Evolutionary conservation across 2,888 invertebrate species (phyloP), one percentile per base, ranked within the genome.

Genomic region (Cataglyphis cursor): DNA sequence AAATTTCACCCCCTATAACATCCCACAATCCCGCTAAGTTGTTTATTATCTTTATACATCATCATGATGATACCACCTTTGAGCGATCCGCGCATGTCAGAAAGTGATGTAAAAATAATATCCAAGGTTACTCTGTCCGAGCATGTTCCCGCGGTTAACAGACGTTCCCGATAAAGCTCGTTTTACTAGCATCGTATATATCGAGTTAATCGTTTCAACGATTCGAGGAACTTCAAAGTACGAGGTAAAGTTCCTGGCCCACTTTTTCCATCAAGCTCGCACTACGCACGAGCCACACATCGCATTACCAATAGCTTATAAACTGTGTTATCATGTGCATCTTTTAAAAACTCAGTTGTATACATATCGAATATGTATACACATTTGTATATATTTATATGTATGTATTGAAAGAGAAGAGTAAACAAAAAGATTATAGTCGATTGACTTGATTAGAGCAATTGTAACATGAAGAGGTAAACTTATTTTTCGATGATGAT

Each of bases 61-160:
- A 57, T 64, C 75, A 31, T 21, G 75, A 70, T 31, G 68, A 10
- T 68, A 51, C 66, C 78, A 44, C 61, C 81, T 38, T 59, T 44
- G 84, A 66, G 70, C 76, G 86, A 88, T 88, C 84, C 82, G 68
- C 72, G n/a, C 51, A 74, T 51, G 80, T 80, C 76, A 66, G 48
- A 61, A 81, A 80, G 41, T 9, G 83, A 65, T 80, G 87, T 88
- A 90, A 90, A 89, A 89, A 89, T 89, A 89, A 90, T 84, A 84
- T 88, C 88, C 90, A 89, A 90, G 89, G 90, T 83, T 84, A 74
- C 21, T 41, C 57, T 41, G 68, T 18, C 54, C 54, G 31, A 57
- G 78, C 72, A 12, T 72, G 35, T 70, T 44, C 59, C 44, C 78
- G 76, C 38, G 35, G 35, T 38, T 70, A 72, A 57, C 70, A 72